These are phyloP conservation scores for Drosophila recens DNA, from an alignment of 2,888 invertebrate species.

Conservation along the genomic window DNA sequence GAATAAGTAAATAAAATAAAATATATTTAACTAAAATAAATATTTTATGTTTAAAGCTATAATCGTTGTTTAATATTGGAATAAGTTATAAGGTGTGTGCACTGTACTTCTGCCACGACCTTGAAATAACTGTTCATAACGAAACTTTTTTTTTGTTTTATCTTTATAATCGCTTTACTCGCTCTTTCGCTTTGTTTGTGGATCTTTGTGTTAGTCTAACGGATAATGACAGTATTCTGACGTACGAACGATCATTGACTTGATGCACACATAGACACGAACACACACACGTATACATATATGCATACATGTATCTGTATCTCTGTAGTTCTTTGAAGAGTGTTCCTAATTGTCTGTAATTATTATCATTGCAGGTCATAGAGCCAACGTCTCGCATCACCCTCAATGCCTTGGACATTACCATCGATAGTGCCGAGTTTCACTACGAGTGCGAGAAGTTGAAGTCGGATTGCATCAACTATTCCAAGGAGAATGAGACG, in stretches of 20 bases:
- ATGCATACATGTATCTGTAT: background rate
- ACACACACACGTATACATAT: background rate
- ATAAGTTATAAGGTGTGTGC: background rate
- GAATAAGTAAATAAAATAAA: no score
- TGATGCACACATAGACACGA: conserved; percentile 25
- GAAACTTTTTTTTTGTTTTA: conserved; percentile 14
- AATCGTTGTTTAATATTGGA: background rate
- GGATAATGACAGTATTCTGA: conserved; percentile 30
- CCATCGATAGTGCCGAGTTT: conserved; percentile 88
- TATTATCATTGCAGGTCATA: conserved; percentile 87
- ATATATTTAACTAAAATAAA: no score
- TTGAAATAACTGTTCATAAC: conserved; percentile 67
- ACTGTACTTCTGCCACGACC: conserved; percentile 59
- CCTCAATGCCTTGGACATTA: conserved; percentile 92
- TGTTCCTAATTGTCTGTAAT: conserved; percentile 42
- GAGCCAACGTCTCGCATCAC: conserved; percentile 89
- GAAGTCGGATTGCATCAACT: conserved; percentile 73
- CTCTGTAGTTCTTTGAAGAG: conserved; percentile 42
- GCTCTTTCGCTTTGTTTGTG: conserved; percentile 21
- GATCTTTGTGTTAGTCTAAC: conserved; percentile 20
- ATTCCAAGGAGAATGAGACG: conserved; percentile 88
- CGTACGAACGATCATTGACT: conserved; percentile 65
- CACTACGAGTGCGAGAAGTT: conserved; percentile 86
- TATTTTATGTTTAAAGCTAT: no score
- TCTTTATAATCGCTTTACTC: conserved; percentile 19